Base-by-base conservation (phyloP, 2,113 vertebrate genomes). In the Chaetodon trifascialis region DNA sequence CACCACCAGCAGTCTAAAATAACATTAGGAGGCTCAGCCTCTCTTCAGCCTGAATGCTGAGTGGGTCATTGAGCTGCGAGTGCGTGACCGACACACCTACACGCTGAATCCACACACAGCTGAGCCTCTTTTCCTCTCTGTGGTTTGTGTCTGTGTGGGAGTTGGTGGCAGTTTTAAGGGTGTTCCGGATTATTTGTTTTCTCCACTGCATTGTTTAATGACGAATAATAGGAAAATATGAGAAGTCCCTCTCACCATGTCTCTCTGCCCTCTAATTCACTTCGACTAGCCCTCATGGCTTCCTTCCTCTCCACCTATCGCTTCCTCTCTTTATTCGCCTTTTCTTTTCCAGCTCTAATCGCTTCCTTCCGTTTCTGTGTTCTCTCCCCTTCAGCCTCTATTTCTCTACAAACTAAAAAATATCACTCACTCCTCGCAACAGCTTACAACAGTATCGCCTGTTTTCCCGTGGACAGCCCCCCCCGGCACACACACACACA, bases 1-100 rank as follows among this genome's bases (percentile, higher is more conserved):
- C 75, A 80, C 49, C 58, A 17, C 4, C 19, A 44, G 34, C 4
- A 34, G 65, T 49, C 47, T 73, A 67, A 88, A 89, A 88, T 67
- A 88, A 80, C 58, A 62, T 4, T 1, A 76, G 38, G 49, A 74
- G 65, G 52, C 56, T 52, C 55, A 56, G 67, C 3, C 60, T 73
- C 25, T 67, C 49, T 81, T 72, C 34, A 62, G 34, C 66, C 58
- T 86, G 74, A 91, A 81, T 80, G 86, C 78, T 80, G 84, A 93
- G 92, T 73, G 78, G 84, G 52, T 87, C 79, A 73, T 84, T 84
- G 62, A 84, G 71, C 67, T 66, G 17, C 11, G 64, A 72, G 85
- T 44, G 71, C 30, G 30, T 60, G 80, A 80, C 76, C 9, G 30
- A 72, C 80, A 70, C 73, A 60, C 84, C 88, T 76, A 66, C 90